Conservation (phyloP, 2,113 vertebrate genomes). For the Cinclus mexicanus region DNA sequence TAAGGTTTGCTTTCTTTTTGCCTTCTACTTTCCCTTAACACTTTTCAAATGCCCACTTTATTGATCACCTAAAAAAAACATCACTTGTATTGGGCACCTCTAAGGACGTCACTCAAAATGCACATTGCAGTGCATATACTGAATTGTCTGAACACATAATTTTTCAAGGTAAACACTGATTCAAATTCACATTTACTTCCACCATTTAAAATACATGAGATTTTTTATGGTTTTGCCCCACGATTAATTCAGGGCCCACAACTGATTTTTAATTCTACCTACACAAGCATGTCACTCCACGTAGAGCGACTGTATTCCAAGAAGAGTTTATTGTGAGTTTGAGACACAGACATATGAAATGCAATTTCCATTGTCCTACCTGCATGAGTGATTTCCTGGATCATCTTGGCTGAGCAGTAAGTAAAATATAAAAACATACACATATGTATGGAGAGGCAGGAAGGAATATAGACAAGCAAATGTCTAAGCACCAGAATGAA, state of each 20-base stretch:
- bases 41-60: neutral
- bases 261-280: neutral
- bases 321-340: neutral
- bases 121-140: neutral
- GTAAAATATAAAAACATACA: slow-evolving; percentile 60
- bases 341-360: neutral
- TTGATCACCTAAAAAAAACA: neutral
- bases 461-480: slow-evolving; percentile 6
- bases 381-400: slow-evolving; percentile 78
- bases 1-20: neutral
- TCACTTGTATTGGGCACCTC: neutral
- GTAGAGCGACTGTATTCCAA: neutral
- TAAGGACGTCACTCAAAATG: neutral
- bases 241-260: neutral
- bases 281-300: neutral
- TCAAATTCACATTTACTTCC: neutral
- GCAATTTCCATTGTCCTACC: slow-evolving; percentile 68
- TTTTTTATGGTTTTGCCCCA: neutral
- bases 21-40: neutral
- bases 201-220: neutral
- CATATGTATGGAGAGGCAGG: slow-evolving; percentile 12
- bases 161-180: neutral
- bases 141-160: neutral
- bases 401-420: slow-evolving; percentile 68
- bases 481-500: neutral